phyloP scores from a whole-genome alignment of 2,888 invertebrate species.

The Acronicta psi region DNA sequence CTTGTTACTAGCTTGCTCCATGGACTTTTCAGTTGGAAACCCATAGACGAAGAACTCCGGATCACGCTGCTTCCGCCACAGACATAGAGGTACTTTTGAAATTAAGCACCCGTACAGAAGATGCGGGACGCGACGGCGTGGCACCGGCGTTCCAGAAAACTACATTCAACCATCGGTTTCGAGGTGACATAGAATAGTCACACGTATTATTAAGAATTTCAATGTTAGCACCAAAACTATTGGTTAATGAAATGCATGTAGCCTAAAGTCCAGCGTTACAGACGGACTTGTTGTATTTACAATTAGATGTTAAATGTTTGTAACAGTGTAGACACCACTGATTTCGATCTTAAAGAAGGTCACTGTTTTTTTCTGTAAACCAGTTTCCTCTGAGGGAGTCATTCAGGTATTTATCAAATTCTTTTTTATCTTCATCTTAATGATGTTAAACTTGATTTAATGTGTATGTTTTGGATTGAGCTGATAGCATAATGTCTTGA shows the following conservation, averaged over 20 bases:
- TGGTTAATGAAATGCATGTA: slow-evolving; percentile 76
- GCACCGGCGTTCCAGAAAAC: slow-evolving; percentile 49
- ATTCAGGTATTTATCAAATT: slow-evolving; percentile 87
- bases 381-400: slow-evolving; percentile 84
- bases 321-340: slow-evolving; percentile 78
- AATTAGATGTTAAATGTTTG: slow-evolving; percentile 72
- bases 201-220: slow-evolving; percentile 68
- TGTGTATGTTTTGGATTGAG: slow-evolving; percentile 74
- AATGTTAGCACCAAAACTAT: slow-evolving; percentile 55
- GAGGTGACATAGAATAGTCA: slow-evolving; percentile 86
- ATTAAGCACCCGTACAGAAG: slow-evolving; percentile 72
- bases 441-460: slow-evolving; percentile 74
- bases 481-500: slow-evolving; percentile 71
- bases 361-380: slow-evolving; percentile 77
- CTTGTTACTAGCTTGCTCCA: slow-evolving; percentile 83
- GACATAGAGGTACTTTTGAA: slow-evolving; percentile 85
- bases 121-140: slow-evolving; percentile 49
- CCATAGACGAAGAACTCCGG: slow-evolving; percentile 68
- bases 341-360: slow-evolving; percentile 77
- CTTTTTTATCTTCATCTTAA: slow-evolving; percentile 72
- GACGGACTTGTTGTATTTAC: slow-evolving; percentile 73
- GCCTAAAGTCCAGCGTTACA: slow-evolving; percentile 63
- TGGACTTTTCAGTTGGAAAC: slow-evolving; percentile 88
- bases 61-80: slow-evolving; percentile 51
- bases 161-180: slow-evolving; percentile 69